These are phyloP conservation scores for Drosophila pallidifrons DNA, from an alignment of 1,140 invertebrate species.

Conservation along the genomic window DNA sequence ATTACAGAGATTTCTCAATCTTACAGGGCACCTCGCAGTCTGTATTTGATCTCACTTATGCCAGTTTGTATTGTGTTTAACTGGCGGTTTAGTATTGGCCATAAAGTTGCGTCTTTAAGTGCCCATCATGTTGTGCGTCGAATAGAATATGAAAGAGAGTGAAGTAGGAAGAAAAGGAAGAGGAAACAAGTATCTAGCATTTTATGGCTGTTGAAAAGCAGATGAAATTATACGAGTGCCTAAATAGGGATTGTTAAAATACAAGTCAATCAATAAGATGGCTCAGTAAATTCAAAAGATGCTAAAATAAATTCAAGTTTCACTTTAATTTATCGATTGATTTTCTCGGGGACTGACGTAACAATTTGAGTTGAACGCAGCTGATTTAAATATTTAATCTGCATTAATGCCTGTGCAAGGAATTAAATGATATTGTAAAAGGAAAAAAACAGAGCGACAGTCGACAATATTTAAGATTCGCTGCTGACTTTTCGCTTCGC, in stretches of 20 bases:
- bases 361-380: neutral
- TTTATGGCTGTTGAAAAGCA: constrained; percentile 13
- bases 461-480: constrained; percentile 42
- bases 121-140: constrained; percentile 24
- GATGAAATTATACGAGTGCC: constrained; percentile 9
- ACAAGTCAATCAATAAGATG: constrained; percentile 5
- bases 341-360: neutral
- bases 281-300: neutral
- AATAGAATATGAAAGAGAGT: neutral
- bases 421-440: constrained; percentile 22
- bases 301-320: neutral
- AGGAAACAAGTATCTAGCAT: constrained; percentile 7
- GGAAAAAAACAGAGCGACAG: neutral
- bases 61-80: constrained; percentile 55
- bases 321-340: neutral
- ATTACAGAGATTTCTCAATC: neutral
- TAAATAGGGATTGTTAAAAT: constrained; percentile 13
- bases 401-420: constrained; percentile 20
- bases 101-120: constrained; percentile 55
- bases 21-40: constrained; percentile 7
- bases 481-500: constrained; percentile 46
- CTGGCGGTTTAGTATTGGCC: constrained; percentile 58
- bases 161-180: constrained; percentile 1
- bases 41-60: neutral
- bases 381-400: constrained; percentile 19